phyloP scores from a whole-genome alignment of 2,888 invertebrate species.

The Pelosia muscerda region DNA sequence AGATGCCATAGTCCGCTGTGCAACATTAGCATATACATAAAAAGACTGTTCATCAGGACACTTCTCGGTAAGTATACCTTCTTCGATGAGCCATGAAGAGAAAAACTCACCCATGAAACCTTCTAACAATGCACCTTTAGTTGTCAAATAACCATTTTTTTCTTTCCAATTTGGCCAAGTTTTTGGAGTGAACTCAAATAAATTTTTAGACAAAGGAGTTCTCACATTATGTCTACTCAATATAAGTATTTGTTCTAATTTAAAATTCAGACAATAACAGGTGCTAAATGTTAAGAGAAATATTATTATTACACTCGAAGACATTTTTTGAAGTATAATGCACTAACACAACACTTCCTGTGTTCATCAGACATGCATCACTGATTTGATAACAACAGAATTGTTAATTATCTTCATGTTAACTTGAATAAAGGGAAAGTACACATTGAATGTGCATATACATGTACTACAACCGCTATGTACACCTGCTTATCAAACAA shows the following conservation, averaged over 20 bases:
- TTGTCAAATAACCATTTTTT: conserved; percentile 68
- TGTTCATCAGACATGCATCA: not conserved
- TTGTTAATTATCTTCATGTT: not conserved
- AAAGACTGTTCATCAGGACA: conserved; percentile 68
- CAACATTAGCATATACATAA: conserved; percentile 73
- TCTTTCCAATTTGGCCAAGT: conserved; percentile 72
- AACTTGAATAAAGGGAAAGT: conserved; percentile 5
- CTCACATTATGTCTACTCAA: conserved; percentile 75
- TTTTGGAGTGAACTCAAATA: conserved; percentile 63
- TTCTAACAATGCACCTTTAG: conserved; percentile 70
- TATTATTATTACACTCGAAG: not conserved
- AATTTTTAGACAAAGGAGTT: conserved; percentile 68
- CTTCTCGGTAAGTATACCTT: conserved; percentile 54
- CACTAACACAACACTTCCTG: conserved; percentile 9
- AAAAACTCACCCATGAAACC: conserved; percentile 72
- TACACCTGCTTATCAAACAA: not conserved
- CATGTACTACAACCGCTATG: not conserved
- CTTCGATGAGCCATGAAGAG: conserved; percentile 59
- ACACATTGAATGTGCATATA: not conserved
- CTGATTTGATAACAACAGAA: not conserved
- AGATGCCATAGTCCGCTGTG: conserved; percentile 72
- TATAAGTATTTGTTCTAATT: conserved; percentile 64
- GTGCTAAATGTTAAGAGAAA: conserved; percentile 22
- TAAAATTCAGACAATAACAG: conserved; percentile 17
- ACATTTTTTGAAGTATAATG: not conserved